Evolutionary conservation across 2,113 vertebrate species (phyloP), one percentile per base, ranked within the genome.

Genomic region (Anolis carolinensis): DNA sequence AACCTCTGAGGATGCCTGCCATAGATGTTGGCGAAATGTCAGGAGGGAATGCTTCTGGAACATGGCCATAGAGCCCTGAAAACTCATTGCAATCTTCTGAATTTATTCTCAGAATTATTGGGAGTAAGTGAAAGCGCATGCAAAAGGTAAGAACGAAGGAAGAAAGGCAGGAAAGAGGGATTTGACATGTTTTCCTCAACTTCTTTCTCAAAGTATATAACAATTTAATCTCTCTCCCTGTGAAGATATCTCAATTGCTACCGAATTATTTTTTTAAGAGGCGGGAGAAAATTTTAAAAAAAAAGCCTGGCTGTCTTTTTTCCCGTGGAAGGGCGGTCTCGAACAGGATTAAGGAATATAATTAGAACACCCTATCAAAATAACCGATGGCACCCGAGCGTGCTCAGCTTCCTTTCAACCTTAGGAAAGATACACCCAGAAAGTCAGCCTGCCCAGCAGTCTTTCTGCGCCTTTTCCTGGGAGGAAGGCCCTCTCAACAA

Each of bases 321-420:
- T 3, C 8, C n/a, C 89, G 86, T 82, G 89, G 85, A 91, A 72
- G 86, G 90, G 5, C 27, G n/a, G 67, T 93, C 93, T 94, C 94
- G 90, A 95, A 95, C 86, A 93, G 90, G 93, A 96, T 96, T 94
- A 95, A 93, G 86, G 88, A 92, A 96, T 44, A 96, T 96, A 95
- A 96, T 96, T 96, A 95, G 96, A 95, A 93, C 93, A 93, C 95
- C 92, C 95, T 93, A 89, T 93, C 92, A 92, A 95, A 96, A 94
- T 86, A 92, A 90, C 90, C 87, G 96, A 95, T 95, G 86, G 93
- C 95, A 95, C 95, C 94, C 94, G 95, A 95, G 96, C 95, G 95
- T 95, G 93, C 93, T 93, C 94, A 92, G 91, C 92, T 95, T 94
- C 85, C 91, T 93, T 92, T 93, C 92, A 95, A 93, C 93, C 88